These are phyloP conservation scores for Megaceryle maxima DNA, from an alignment of 2,113 vertebrate species.

Conservation along the genomic window DNA sequence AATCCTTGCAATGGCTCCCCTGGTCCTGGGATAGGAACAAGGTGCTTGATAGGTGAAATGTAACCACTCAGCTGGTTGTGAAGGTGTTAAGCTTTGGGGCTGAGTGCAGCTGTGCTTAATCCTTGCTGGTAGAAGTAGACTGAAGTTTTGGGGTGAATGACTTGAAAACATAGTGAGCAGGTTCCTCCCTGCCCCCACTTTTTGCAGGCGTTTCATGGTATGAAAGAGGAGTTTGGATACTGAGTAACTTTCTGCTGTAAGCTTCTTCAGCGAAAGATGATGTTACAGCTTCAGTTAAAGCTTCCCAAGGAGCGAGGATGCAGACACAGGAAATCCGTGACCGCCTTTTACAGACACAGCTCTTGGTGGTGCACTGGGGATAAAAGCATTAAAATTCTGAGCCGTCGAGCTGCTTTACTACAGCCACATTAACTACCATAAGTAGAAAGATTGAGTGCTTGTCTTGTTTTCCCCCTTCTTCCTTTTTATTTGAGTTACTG, in stretches of 20 bases:
- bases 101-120: neutral
- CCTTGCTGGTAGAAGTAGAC: neutral
- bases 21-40: neutral
- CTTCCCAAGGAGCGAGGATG: neutral
- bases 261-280: neutral
- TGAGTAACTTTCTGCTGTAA: neutral
- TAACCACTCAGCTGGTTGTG: neutral
- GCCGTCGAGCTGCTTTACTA: neutral
- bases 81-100: neutral
- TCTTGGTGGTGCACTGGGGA: neutral
- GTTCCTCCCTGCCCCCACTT: neutral
- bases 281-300: neutral
- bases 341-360: neutral
- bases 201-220: neutral
- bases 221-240: neutral
- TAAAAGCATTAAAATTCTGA: neutral
- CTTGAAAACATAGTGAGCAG: neutral
- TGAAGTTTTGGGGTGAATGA: neutral
- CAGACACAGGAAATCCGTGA: neutral
- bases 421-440: accelerated
- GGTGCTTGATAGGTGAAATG: neutral
- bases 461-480: neutral
- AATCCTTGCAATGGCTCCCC: neutral
- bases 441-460: neutral
- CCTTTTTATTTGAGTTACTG: neutral